Conservation (phyloP, 2,888 invertebrate species). For the Hyalella azteca region DNA sequence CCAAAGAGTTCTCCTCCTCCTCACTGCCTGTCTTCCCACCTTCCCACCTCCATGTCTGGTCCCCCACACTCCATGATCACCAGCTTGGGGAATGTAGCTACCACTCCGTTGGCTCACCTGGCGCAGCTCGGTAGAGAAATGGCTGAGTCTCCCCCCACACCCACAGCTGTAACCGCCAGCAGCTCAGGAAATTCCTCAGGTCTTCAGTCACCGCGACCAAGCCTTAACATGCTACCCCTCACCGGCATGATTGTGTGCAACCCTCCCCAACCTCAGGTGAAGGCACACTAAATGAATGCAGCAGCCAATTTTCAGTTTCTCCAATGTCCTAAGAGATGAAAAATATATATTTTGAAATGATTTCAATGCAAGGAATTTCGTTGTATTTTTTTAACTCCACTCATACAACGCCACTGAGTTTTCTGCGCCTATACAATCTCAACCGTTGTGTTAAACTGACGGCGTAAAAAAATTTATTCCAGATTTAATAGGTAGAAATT, state of each 20-base stretch:
- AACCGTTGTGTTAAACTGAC: too few species aligned
- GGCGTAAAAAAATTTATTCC: too few species aligned
- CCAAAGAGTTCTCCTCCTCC: conserved; percentile 70
- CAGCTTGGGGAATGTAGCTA: conserved; percentile 32
- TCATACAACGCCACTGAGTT: too few species aligned
- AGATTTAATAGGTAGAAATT: too few species aligned
- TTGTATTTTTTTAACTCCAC: too few species aligned
- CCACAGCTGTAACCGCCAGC: conserved; percentile 14
- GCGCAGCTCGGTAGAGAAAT: conserved; percentile 44
- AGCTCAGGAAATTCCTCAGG: conserved; percentile 36
- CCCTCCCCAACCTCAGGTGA: conserved; percentile 51
- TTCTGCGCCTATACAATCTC: too few species aligned
- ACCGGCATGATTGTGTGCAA: conserved; percentile 45
- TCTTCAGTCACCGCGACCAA: background rate
- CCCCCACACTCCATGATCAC: conserved; percentile 35
- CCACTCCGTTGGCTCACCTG: conserved; percentile 50
- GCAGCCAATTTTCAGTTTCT: too few species aligned
- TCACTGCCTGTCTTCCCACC: conserved; percentile 62
- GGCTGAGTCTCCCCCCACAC: conserved; percentile 43
- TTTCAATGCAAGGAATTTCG: too few species aligned
- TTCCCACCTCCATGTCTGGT: background rate
- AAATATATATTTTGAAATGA: too few species aligned
- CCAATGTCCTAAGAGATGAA: too few species aligned
- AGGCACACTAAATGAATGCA: too few species aligned
- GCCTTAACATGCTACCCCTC: conserved; percentile 43